Percentiles rank a stretch among this genome's conserved stretches.
Evolutionary conservation across 1,140 invertebrate species (phyloP).

Genomic region (Drosophila biarmipes): DNA sequence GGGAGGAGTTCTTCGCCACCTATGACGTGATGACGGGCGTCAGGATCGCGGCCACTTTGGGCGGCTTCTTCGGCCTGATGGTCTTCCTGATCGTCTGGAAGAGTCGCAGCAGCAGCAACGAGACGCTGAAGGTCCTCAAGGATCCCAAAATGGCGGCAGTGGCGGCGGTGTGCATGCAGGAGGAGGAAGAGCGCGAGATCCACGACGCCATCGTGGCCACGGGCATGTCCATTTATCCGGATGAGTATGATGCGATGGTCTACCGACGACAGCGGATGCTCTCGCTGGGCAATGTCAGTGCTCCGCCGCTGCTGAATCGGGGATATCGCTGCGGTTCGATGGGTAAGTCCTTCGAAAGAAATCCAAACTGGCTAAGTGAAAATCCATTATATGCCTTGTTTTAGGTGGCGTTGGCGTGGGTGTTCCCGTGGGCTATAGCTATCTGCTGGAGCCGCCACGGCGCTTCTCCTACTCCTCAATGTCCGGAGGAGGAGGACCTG

Average conservation of each 20-base stretch:
- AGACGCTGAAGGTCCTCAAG: conserved; percentile 86
- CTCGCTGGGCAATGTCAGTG: conserved; percentile 85
- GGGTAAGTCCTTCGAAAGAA: conserved; percentile 71
- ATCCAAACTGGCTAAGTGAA: neutral
- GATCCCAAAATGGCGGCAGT: conserved; percentile 88
- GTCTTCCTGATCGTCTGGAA: conserved; percentile 95
- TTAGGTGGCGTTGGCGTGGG: conserved; percentile 60
- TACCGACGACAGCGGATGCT: conserved; percentile 86
- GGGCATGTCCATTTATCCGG: conserved; percentile 85
- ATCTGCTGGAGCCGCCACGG: conserved; percentile 88
- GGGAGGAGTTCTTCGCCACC: conserved; percentile 93
- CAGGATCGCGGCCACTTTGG: conserved; percentile 93
- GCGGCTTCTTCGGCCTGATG: conserved; percentile 94
- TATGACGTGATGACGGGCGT: conserved; percentile 96
- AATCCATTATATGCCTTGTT: neutral
- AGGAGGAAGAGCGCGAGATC: conserved; percentile 90
- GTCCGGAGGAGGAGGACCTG: conserved; percentile 59
- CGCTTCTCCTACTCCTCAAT: conserved; percentile 85
- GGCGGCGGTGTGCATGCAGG: conserved; percentile 90
- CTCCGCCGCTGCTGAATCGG: conserved; percentile 85
- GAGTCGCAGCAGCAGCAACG: conserved; percentile 90
- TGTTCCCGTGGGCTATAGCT: conserved; percentile 88
- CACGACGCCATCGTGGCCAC: conserved; percentile 90
- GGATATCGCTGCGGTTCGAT: conserved; percentile 88
- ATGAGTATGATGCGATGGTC: conserved; percentile 86